Conservation (phyloP, 2,888 invertebrate species). For the Lapara coniferarum region DNA sequence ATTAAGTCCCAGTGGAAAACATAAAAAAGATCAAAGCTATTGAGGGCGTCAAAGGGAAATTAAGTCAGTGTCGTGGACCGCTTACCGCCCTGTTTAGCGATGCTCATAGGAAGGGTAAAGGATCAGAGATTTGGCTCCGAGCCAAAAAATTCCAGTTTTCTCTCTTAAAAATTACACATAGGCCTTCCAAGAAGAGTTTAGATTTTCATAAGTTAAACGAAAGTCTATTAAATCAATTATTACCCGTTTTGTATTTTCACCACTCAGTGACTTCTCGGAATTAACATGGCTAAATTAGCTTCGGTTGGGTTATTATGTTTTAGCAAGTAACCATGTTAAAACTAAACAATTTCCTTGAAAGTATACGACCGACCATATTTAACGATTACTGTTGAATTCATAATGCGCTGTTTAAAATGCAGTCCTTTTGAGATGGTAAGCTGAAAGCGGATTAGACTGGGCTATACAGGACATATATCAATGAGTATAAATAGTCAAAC, state of each 20-base stretch:
- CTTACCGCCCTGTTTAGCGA: slow-evolving; percentile 3
- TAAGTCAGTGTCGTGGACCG: slow-evolving; percentile 1
- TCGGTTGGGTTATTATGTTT: slow-evolving; percentile 14
- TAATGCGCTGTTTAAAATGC: background rate
- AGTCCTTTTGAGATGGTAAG: background rate
- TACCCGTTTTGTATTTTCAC: slow-evolving; percentile 2
- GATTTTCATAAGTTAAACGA: slow-evolving; percentile 9
- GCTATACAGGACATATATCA: no score
- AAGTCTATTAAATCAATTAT: slow-evolving; percentile 20
- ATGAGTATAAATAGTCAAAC: no score
- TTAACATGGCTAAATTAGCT: background rate
- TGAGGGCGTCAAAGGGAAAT: background rate
- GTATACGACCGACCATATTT: background rate
- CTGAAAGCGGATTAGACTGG: background rate
- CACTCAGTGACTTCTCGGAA: slow-evolving; percentile 29
- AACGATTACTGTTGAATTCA: background rate
- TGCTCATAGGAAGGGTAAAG: background rate
- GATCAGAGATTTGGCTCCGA: slow-evolving; percentile 17
- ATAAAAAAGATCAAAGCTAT: slow-evolving; percentile 6
- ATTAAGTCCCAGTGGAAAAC: background rate
- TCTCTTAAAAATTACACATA: background rate
- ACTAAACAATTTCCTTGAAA: slow-evolving; percentile 8
- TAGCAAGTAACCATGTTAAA: background rate
- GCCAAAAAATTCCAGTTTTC: background rate
- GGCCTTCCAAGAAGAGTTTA: background rate